Evolutionary conservation across 2,113 vertebrate genomes (phyloP).

Genomic region (Atrichornis clamosus): DNA sequence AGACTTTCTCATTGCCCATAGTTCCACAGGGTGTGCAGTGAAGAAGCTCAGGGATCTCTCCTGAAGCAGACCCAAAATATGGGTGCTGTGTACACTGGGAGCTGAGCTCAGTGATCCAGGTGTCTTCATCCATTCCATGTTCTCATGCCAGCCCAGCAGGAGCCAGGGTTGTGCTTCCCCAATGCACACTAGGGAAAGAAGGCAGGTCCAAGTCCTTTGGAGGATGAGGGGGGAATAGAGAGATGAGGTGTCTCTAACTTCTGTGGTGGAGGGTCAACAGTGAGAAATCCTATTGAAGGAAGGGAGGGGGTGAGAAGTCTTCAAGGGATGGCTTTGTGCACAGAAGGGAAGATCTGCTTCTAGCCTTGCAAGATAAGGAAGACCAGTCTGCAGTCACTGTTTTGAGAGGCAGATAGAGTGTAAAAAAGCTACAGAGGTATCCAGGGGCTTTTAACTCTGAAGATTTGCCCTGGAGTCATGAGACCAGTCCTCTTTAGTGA

Average conservation of each 20-base stretch:
- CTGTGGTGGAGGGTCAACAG: neutral
- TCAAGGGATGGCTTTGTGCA: neutral
- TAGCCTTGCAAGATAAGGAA: neutral
- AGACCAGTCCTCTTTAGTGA: neutral
- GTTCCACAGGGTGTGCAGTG: neutral
- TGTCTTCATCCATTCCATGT: rapidly evolving
- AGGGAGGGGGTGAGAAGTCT: neutral
- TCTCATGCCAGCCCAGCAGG: neutral
- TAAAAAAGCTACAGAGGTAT: neutral
- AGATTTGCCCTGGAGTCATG: neutral
- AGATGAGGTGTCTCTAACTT: neutral
- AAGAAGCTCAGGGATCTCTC: neutral
- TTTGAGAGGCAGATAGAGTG: neutral
- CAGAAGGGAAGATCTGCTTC: neutral
- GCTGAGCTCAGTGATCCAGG: neutral
- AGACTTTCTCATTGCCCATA: neutral
- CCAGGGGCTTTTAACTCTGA: neutral
- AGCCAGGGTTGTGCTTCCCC: neutral
- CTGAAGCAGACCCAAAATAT: neutral
- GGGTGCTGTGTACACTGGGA: neutral
- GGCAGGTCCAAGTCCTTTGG: neutral
- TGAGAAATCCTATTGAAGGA: neutral
- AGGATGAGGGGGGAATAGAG: neutral
- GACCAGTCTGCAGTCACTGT: neutral
- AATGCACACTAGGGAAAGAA: neutral